Evolutionary conservation across 2,113 vertebrate genomes (phyloP), one percentile per base, ranked within the genome.

Genomic region (Tapirus terrestris): DNA sequence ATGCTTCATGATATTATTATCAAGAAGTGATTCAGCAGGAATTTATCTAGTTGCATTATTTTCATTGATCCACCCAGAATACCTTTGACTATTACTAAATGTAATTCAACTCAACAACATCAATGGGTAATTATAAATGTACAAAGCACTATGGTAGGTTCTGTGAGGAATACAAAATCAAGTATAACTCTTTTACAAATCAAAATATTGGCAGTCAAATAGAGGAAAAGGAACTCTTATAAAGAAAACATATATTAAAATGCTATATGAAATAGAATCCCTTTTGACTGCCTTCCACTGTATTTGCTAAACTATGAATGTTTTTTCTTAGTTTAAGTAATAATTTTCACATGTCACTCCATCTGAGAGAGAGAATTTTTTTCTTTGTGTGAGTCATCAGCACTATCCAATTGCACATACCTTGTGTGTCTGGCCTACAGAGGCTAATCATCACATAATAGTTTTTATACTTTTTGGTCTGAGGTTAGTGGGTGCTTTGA

Each of bases 401-500:
- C 3, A 25, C 4, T 45, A 1, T 75, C 21, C 12, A 70, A n/a
- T 63, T 79, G 21, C 12, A 43, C 5, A 48, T 21, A 90, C 36
- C 43, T 73, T 7, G 16, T 75, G 16, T 73, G 17, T 89, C 53
- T 80, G 27, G 8, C 67, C 16, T 94, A 83, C 90, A 92, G 65
- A 68, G 29, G 73, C 90, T 96, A 98, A 98, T 97, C 72, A 70
- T n/a, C 25, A 45, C 13, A 33, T 87, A 75, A 96, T 63, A 80
- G 86, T 96, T 97, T 97, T 96, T 98, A 85, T 96, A 97, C 89
- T 86, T 97, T 98, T 92, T 98, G 60, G 53, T 89, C 80, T 76
- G 68, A 98, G 95, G 97, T 98, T 98, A 98, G n/a, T 96, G 93
- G 85, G 90, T 96, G 96, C 96, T 98, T 89, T 97, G 94, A 98